Evolutionary conservation across 2,113 vertebrate species (phyloP), one percentile per base, ranked within the genome.

Genomic region (Typhlomys cinereus): DNA sequence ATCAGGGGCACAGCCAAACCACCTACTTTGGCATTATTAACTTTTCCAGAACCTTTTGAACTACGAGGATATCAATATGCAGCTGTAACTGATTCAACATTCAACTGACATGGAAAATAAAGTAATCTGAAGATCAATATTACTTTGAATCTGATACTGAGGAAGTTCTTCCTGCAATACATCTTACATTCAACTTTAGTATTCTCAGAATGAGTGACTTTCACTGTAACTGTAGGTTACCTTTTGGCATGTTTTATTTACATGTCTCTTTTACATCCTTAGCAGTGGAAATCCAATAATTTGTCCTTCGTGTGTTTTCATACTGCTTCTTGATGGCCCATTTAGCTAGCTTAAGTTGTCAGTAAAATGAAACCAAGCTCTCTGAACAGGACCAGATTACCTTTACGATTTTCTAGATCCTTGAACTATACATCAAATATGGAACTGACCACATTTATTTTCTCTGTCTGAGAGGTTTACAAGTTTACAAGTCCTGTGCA

Each of bases 1-100:
- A n/a, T 5, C 71, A 2, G 8, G 50, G 66, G 17, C 7, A 39
- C 2, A 67, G 34, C 4, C 14, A 44, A 59, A 2, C 0, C 13
- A 59, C 17, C 70, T 1, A 39, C 7, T 9, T 59, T 21, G n/a
- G 5, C 39, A 39, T 41, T 64, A 14, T n/a, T 66, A 41, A 9
- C 50, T 8, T 61, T 9, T 36, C 41, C 17, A 85, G 41, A 5
- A 34, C 23, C 27, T 12, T 6, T 57, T 5, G 52, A 54, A 20
- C 14, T 20, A 1, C 36, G 66, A 44, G 5, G 50, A 10, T 67
- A 74, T 80, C 18, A 52, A 18, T 52, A 0, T 1, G 85, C 12
- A 46, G 10, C 34, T 44, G n/a, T 18, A 2, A 74, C 3, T 48
- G 12, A 36, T 12, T 67, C 34, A 4, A 46, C 7, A 67, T 34